Conservation (phyloP, 1,140 invertebrate species). For the Parasteatoda tepidariorum region DNA sequence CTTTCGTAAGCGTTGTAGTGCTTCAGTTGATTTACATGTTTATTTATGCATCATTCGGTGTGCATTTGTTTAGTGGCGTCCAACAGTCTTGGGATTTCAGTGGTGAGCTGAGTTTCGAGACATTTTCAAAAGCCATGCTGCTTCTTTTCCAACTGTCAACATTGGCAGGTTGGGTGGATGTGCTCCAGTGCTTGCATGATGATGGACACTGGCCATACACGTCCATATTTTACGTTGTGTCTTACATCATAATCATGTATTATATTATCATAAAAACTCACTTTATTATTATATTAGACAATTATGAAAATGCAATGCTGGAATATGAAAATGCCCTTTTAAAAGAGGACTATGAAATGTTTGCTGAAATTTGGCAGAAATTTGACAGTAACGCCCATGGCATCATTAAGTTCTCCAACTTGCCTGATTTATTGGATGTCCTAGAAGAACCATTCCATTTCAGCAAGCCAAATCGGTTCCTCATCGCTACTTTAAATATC, state of each 20-base stretch:
- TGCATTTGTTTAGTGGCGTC: slow-evolving; percentile 99
- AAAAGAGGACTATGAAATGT: slow-evolving; percentile 99
- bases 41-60: slow-evolving; percentile 98
- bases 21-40: slow-evolving; percentile 98
- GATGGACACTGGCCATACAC: slow-evolving; percentile 85
- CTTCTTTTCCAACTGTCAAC: slow-evolving; percentile 98
- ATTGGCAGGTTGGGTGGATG: slow-evolving; percentile 96
- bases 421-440: slow-evolving; percentile 95
- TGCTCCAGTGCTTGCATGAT: slow-evolving; percentile 94
- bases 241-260: slow-evolving; percentile 97
- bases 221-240: slow-evolving; percentile 89
- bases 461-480: slow-evolving; percentile 98
- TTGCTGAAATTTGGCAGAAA: slow-evolving; percentile 99
- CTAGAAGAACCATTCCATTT: slow-evolving; percentile 94
- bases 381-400: slow-evolving; percentile 98
- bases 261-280: slow-evolving; percentile 99
- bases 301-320: slow-evolving; percentile 97
- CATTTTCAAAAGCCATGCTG: slow-evolving; percentile 97
- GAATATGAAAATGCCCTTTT: slow-evolving; percentile 96
- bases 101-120: slow-evolving; percentile 98
- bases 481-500: slow-evolving; percentile 98
- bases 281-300: slow-evolving; percentile 98
- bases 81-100: slow-evolving; percentile 90
- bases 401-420: slow-evolving; percentile 92
- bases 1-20: slow-evolving; percentile 97